Base-by-base conservation (phyloP, 2,888 invertebrate genomes). In the Amblyjoppa proteus region DNA sequence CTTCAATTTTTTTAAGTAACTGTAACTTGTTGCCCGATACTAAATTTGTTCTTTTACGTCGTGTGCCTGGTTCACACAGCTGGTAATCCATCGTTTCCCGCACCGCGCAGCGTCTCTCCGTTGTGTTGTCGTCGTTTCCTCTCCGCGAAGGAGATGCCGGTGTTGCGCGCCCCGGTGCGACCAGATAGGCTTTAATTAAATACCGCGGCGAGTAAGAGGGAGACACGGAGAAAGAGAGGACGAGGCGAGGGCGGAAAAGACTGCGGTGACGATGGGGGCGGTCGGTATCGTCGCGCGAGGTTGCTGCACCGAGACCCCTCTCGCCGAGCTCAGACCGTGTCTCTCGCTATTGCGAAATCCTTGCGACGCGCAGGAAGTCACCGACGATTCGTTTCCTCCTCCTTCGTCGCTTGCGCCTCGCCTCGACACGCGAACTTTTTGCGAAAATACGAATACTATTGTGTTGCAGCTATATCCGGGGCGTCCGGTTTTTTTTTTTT, bases 341-440 rank as follows among this genome's bases (percentile, higher is more conserved):
- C 31, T 61, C 61, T 31, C 61, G 61, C 13, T 66, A 56, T 77
- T 77, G 68, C 76, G 76, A 77, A 77, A 77, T 77, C 66, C 66
- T 77, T 77, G 76, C 76, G 76, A 68, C 76, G 66, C 76, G 76
- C 76, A 77, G 76, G 76, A 77, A 77, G 76, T 77, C 68, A 41
- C 76, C 76, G 76, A 51, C 68, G 53, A 66, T 77, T 77, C 76
- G 76, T 53, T 77, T 77, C 76, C 76, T 77, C 66, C 68, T 64
- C 38, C 76, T 68, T 77, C 76, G 68, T 77, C 68, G 68, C 51
- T 51, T 49, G 38, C 66, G 34, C 66, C 38, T 66, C 61, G 61
- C 28, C 61, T 31, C 61, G 25, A 41, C 76, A 77, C 76, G 76
- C 76, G 38, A 77, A 66, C 64, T 34, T 34, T 34, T 53, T 31